Evolutionary conservation across 2,113 vertebrate species (phyloP), one percentile per base, ranked within the genome.

Genomic region (Seriola quinqueradiata): DNA sequence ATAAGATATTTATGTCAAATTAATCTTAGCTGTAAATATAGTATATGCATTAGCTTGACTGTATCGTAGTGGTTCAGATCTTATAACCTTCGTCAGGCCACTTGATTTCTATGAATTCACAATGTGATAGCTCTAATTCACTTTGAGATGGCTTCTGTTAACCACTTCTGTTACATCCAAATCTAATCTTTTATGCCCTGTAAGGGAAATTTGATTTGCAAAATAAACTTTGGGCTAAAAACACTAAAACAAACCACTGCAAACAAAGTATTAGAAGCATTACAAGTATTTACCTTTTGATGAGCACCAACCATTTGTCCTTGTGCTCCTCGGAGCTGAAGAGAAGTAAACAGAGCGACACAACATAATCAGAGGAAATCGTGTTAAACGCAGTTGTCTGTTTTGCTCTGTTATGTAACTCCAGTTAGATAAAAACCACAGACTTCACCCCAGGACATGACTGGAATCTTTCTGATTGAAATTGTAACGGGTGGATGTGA

Each of bases 261-360:
- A 14, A 23, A 12, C 36, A 12, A 50, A 34, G 1, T 14, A 57
- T n/a, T 11, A 55, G 1, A 28, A 23, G 21, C 1, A 42, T 13
- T 13, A 58, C 16, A 52, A 8, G 13, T 12, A 38, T 13, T 90
- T 84, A 93, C 98, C 97, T 98, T 92, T 96, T 96, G 77, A 99
- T 94, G 79, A 97, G 96, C 17, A 90, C 92, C n/a, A 97, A 85
- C 98, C 98, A 99, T 13, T 94, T 97, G 66, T 99, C 97, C 85
- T 96, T 99, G 79, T 96, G 95, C 70, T 98, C 97, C 61, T 95
- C 90, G 73, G 96, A 97, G 92, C 98, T 99, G 67, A 21, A 75
- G 68, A 69, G 57, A 32, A 87, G 46, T 2, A 59, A 23, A 72
- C 8, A 90, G 55, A 68, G 52, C 4, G 40, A 79, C 42, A 13